Evolutionary conservation across 1,140 invertebrate species (phyloP), one percentile per base, ranked within the genome.

Genomic region (Bombus balteatus): DNA sequence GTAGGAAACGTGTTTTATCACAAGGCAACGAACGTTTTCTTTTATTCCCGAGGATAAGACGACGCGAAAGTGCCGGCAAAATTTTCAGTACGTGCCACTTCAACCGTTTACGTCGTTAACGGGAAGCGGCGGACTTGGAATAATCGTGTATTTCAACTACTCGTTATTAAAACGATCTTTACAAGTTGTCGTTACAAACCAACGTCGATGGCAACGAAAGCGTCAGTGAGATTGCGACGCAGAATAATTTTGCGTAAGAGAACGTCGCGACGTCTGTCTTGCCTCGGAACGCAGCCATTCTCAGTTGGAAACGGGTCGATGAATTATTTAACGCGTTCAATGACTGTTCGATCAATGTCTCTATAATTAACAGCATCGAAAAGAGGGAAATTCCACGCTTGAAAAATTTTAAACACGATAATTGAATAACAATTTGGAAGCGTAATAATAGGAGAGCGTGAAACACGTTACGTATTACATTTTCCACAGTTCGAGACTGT

Each of bases 21-120:
- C 15, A 5, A 43, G 3, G 28, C 66, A 41, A 73, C 65, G 41
- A 65, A 15, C 12, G 53, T 70, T 83, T 65, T 34, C 76, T 82
- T 75, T 87, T 74, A 87, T 87, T 70, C 34, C 4, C 47, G 28
- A 25, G 71, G 53, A 74, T 82, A 68, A 53, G 3, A 32, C n/a
- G 41, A 34, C 57, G 57, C 76, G 75, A 18, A 68, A 43, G 18
- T 62, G 73, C 1, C 41, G 34, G 43, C 25, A 65, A 65, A 87
- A 83, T 62, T 78, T 82, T 81, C 59, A 65, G 70, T 83, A 74
- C 28, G 41, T 72, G 47, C 85, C 47, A 39, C 80, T 79, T 87
- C 77, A 83, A 87, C 47, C 82, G 47, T 28, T 83, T 34, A 65
- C 34, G 62, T 83, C 81, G 62, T 88, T 83, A 88, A 59, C 80